Evolutionary conservation across 2,113 vertebrate genomes (phyloP).

Genomic region (Oenanthe melanoleuca): DNA sequence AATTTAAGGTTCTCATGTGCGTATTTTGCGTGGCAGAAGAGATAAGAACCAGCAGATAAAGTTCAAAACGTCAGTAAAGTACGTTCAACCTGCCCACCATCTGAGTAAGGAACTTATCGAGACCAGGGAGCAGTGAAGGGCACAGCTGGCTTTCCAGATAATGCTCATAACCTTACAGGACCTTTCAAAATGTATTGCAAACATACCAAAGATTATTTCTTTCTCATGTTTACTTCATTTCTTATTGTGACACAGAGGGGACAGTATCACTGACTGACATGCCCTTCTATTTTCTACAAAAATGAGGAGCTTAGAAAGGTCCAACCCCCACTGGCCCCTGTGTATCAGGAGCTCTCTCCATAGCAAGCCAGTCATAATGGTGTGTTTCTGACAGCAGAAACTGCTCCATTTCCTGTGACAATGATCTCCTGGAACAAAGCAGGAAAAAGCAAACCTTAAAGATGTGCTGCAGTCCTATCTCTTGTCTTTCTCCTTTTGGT

Average conservation of each 20-base stretch:
- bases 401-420: slow-evolving; percentile 16
- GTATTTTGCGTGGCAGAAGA: neutral
- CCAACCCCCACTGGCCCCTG: neutral
- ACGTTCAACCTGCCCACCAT: neutral
- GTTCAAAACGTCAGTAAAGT: neutral
- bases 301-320: neutral
- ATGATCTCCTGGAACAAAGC: neutral
- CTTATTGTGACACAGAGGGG: neutral
- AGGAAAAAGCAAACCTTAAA: slow-evolving; percentile 13
- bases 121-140: slow-evolving; percentile 23
- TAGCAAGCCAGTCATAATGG: neutral
- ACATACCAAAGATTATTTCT: neutral
- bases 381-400: neutral
- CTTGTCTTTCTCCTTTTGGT: neutral
- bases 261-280: neutral
- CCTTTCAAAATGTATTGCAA: slow-evolving; percentile 6
- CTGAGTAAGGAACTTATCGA: neutral
- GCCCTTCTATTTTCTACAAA: neutral
- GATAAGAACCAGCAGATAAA: slow-evolving; percentile 50
- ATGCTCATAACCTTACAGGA: slow-evolving; percentile 34
- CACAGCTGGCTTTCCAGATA: slow-evolving; percentile 61
- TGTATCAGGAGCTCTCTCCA: neutral
- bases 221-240: neutral
- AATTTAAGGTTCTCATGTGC: neutral
- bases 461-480: neutral